phyloP scores from a whole-genome alignment of 2,113 vertebrate species.

The Nesoenas mayeri region DNA sequence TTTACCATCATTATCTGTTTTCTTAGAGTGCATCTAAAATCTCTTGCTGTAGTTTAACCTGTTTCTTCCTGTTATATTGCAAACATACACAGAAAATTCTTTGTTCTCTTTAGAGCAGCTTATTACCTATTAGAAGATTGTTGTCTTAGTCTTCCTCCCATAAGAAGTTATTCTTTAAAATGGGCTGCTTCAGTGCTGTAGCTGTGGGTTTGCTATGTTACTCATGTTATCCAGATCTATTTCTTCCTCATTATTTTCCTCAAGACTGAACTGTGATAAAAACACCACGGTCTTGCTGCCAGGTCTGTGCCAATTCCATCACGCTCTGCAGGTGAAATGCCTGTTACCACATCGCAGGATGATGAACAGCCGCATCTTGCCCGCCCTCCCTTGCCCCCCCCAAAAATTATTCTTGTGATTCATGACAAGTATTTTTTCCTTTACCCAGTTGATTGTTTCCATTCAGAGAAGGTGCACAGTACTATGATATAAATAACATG shows the following conservation, averaged over 20 bases:
- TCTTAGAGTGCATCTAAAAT: not conserved
- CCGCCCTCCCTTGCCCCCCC: no score
- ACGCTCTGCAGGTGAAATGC: not conserved
- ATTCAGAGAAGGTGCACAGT: not conserved
- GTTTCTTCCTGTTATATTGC: not conserved
- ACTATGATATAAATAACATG: not conserved
- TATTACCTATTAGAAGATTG: not conserved
- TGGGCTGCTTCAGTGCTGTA: not conserved
- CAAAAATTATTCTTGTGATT: not conserved
- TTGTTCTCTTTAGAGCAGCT: not conserved
- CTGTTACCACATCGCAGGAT: not conserved
- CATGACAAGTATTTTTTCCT: not conserved
- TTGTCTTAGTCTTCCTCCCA: not conserved
- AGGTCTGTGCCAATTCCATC: not conserved
- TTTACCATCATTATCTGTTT: not conserved
- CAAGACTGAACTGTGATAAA: not conserved
- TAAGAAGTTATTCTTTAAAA: not conserved
- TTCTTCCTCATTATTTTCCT: not conserved
- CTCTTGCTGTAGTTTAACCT: not conserved
- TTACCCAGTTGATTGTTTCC: not conserved
- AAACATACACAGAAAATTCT: not conserved
- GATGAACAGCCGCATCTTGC: not conserved
- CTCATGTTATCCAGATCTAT: not conserved
- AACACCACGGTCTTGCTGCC: not conserved
- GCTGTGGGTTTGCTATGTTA: not conserved